Conservation (phyloP, 2,797 vertebrate species). For the Tolypeutes matacus region DNA sequence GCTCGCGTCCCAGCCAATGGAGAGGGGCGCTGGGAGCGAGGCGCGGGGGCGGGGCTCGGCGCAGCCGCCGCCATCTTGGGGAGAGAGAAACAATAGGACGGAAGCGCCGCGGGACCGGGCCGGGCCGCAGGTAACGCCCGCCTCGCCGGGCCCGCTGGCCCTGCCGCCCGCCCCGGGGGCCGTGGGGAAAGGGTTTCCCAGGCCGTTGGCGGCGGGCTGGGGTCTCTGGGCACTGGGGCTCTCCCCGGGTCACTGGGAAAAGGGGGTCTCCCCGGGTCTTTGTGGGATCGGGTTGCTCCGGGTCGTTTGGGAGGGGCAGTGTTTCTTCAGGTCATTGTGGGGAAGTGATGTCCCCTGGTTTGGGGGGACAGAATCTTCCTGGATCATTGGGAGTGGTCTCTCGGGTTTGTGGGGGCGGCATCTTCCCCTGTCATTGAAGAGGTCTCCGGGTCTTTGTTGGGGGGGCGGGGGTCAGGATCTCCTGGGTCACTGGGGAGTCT, state of each 20-base stretch:
- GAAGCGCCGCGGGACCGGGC: constrained; percentile 66
- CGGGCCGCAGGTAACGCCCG: constrained; percentile 81
- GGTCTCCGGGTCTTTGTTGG: not conserved
- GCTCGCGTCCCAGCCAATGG: constrained; percentile 84
- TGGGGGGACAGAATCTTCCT: not conserved
- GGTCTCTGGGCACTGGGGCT: not conserved
- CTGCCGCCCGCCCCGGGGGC: not conserved
- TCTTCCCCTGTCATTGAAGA: not conserved
- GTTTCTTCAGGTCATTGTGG: not conserved
- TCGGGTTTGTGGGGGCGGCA: not conserved
- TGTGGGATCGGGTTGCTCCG: not conserved
- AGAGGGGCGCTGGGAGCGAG: constrained; percentile 30
- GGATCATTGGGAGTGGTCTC: not conserved
- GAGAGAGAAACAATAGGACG: constrained; percentile 88
- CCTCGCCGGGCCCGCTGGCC: accelerated
- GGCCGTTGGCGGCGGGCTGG: not conserved
- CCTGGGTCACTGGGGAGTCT: not conserved
- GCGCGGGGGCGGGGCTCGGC: constrained; percentile 77
- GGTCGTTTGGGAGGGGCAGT: not conserved
- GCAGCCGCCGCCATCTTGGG: constrained; percentile 87
- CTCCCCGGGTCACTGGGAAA: not conserved
- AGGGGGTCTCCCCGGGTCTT: not conserved
- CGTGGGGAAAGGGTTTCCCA: not conserved
- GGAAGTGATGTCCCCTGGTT: not conserved
- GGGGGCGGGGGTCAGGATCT: not conserved